Conservation (phyloP, 2,888 invertebrate genomes). For the Athalia cordata region DNA sequence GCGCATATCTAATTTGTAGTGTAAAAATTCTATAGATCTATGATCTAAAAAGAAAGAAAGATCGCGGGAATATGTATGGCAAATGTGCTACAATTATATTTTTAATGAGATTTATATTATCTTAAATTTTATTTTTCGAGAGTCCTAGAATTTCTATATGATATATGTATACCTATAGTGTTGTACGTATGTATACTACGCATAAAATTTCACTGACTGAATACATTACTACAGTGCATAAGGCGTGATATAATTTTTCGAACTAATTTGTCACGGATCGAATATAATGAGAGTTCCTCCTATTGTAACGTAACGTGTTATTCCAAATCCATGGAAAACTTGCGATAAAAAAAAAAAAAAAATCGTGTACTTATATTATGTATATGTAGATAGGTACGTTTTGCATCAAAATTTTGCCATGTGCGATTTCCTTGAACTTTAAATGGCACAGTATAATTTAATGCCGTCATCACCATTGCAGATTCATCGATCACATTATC, state of each 20-base stretch:
- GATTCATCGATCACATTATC: too few relatives aligned
- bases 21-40: too few relatives aligned
- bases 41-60: slow-evolving; percentile 9
- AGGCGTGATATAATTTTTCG: slow-evolving; percentile 19
- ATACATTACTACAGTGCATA: too few relatives aligned
- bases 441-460: too few relatives aligned
- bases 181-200: not conserved
- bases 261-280: slow-evolving; percentile 19
- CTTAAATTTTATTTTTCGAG: slow-evolving; percentile 15
- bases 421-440: too few relatives aligned
- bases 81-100: slow-evolving; percentile 8
- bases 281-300: not conserved
- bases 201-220: too few relatives aligned
- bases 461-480: too few relatives aligned
- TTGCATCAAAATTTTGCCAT: too few relatives aligned
- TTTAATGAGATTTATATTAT: slow-evolving; percentile 10
- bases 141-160: not conserved
- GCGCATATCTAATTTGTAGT: too few relatives aligned
- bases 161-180: not conserved
- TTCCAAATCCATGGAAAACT: not conserved
- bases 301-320: not conserved
- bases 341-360: not conserved
- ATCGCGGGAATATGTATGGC: not conserved
- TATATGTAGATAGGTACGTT: too few relatives aligned
- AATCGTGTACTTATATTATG: too few relatives aligned